phyloP scores from a whole-genome alignment of 2,113 vertebrate genomes.

The rat (Rattus norvegicus) region GRCr8 NC_086021.1:134160501-134161000 shows the following conservation, averaged over 20 bases:
- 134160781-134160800: slow-evolving; percentile 60
- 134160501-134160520: background rate
- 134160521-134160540: background rate
- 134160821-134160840: slow-evolving; percentile 64
- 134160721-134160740: background rate
- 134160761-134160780: background rate
- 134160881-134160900: background rate
- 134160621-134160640: background rate
- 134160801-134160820: slow-evolving; percentile 53
- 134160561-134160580: background rate
- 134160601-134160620: background rate
- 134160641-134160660: background rate
- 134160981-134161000: background rate
- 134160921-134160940: background rate
- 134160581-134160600: background rate
- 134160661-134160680: background rate
- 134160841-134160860: slow-evolving; percentile 64
- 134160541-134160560: background rate
- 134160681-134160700: slow-evolving; percentile 10
- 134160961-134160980: background rate
- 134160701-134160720: background rate
- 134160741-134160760: slow-evolving; percentile 42
- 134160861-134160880: slow-evolving; percentile 5
- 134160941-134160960: background rate
- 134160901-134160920: background rate